Evolutionary conservation across 2,888 invertebrate genomes (phyloP), one percentile per base, ranked within the genome.

Genomic region (Sesia bembeciformis): DNA sequence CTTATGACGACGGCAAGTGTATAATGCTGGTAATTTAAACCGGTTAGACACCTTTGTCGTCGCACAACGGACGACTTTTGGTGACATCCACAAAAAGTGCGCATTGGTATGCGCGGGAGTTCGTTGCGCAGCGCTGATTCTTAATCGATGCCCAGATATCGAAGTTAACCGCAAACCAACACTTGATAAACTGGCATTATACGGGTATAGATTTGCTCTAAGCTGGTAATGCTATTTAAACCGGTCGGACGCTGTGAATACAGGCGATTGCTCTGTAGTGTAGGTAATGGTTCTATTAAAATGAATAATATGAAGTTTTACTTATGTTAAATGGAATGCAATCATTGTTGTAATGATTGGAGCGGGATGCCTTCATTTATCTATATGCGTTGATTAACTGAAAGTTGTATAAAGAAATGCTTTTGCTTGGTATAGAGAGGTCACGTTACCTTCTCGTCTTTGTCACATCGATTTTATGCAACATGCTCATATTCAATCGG

Each of bases 51-150:
- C 84, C 83, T 85, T 84, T 80, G 82, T 80, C 77, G 79, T 76
- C 68, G 73, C 67, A 69, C 78, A 76, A 72, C 46, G 75, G 75
- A 78, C 79, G 76, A 72, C 78, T 84, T 85, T 87, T 81, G 85
- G 88, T 81, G 85, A 84, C 86, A 88, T 84, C 76, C 78, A 80
- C 87, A 87, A 88, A 87, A 87, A 87, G 77, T 80, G 74, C 74
- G 77, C 78, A 75, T 73, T 72, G 82, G 79, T 76, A 82, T 84
- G 76, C 80, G 71, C 72, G 72, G 70, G 73, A 73, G 73, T 79
- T 78, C 73, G 76, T 74, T 65, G 67, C 51, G 55, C 55, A 50
- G 56, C 54, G 52, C 39, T 52, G 74, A 72, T 66, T 74, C 73
- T 75, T 79, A 78, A 81, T 82, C 78, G 76, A 76, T 49, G 52